Evolutionary conservation across 2,888 invertebrate genomes (phyloP), one percentile per base, ranked within the genome.

Genomic region (Barypeithes pellucidus): DNA sequence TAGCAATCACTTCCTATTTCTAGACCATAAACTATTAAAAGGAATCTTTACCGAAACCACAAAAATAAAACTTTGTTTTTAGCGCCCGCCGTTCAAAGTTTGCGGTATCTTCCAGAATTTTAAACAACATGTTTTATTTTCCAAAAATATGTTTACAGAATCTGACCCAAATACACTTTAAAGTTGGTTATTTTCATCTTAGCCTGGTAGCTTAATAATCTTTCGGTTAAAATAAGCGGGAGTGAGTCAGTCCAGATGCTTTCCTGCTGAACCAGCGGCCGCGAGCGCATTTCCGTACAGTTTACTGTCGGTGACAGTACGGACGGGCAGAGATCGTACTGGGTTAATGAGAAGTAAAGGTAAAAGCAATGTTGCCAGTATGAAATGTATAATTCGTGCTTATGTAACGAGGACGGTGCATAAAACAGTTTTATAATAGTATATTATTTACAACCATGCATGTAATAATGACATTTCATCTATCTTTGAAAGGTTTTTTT

Each of bases 161-260:
- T 43, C 54, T 67, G 66, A 67, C 66, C 66, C 43, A 67, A 52
- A 67, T 67, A 22, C n/a, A 57, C 39, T 43, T 54, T 39, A 43
- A 41, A 54, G 33, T 41, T 22, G 57, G 54, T 67, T 39, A 52
- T 54, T 67, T 52, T 52, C 66, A 54, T 16, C 39, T 66, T 22
- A 36, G 52, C 16, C 14, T n/a, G 47, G 65, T 11, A 65, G 41
- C 59, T 67, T 59, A 59, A 59, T 36, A 67, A 59, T 47, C 57
- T 50, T 41, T 57, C 47, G 59, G 29, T 47, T 14, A 62, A 62
- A 62, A 61, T 61, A 61, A 61, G 43, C 65, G 41, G 14, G 33
- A 65, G 22, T 65, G 65, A 63, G 63, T 52, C 65, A 52, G 12
- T 12, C 29, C 65, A 52, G 65, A 54, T 52, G 65, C 47, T 63